Percentiles rank a stretch among this genome's conserved stretches.
Conservation (phyloP, 1,140 invertebrate genomes). For the Notospermus geniculatus region DNA sequence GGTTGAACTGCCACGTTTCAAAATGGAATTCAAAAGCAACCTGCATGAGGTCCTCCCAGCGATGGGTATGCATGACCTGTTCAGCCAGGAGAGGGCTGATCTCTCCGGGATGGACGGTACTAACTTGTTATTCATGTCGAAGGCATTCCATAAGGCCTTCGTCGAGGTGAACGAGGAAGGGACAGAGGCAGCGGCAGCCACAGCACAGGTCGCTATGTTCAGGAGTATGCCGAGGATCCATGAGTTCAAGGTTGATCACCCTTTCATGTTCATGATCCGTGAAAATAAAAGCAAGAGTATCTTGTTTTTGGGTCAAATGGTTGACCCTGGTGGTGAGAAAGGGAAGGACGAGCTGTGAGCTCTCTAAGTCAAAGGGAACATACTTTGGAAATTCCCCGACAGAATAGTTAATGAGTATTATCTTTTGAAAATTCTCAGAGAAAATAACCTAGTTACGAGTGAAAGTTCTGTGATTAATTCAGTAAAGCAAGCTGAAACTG, state of each 20-base stretch:
- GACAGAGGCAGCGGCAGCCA: conserved; percentile 53
- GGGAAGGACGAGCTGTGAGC: too few species aligned
- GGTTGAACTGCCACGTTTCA: conserved; percentile 73
- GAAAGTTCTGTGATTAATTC: too few species aligned
- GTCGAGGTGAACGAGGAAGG: conserved; percentile 61
- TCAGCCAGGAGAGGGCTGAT: conserved; percentile 61
- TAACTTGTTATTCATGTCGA: conserved; percentile 26
- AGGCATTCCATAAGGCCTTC: conserved; percentile 57
- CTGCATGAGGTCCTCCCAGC: conserved; percentile 65
- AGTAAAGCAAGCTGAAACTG: too few species aligned
- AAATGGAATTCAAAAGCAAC: conserved; percentile 67
- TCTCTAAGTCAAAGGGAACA: too few species aligned
- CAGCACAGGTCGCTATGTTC: conserved; percentile 23
- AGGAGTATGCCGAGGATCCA: neutral
- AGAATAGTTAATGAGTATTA: too few species aligned
- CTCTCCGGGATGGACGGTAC: conserved; percentile 61
- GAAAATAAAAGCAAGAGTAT: conserved; percentile 55
- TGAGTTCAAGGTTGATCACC: conserved; percentile 67
- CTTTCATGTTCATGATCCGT: conserved; percentile 75
- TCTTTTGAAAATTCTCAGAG: too few species aligned
- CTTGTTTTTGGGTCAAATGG: conserved; percentile 42
- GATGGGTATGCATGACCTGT: conserved; percentile 70
- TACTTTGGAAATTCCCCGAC: too few species aligned
- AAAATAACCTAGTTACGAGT: too few species aligned
- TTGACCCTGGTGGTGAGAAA: neutral